A percentile compares a stretch with the other conserved stretches of the same genome.
These are phyloP conservation scores for Zaprionus capensis DNA, from an alignment of 1,140 invertebrate genomes.

Conservation along the genomic window DNA sequence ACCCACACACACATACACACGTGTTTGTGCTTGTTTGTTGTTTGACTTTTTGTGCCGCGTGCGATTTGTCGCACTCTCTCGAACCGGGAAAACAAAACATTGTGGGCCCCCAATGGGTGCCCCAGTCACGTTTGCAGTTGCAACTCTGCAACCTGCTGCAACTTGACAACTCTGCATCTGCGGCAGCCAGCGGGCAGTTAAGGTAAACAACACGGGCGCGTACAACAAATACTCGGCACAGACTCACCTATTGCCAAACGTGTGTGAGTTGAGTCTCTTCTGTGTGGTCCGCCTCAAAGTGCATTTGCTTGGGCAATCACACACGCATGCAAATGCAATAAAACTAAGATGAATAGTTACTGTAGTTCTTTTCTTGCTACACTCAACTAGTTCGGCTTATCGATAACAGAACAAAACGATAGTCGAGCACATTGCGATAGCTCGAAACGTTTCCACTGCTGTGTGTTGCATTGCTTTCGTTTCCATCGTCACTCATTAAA, in stretches of 20 bases:
- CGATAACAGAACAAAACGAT: not conserved
- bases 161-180: conserved; percentile 5
- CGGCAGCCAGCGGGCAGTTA: not conserved
- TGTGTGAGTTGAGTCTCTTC: not conserved
- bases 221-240: conserved; percentile 13
- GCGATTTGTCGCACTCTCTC: conserved; percentile 30
- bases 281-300: not conserved
- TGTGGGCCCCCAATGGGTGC: conserved; percentile 8
- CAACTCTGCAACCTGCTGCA: not conserved
- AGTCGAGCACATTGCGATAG: not conserved
- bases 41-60: not conserved
- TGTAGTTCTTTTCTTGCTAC: too few relatives aligned
- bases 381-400: not conserved
- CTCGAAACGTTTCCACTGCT: too few relatives aligned
- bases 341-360: not conserved
- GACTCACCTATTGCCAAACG: conserved; percentile 10
- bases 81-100: conserved; percentile 26
- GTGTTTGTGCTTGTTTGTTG: not conserved
- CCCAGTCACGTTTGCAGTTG: conserved; percentile 11
- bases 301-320: not conserved
- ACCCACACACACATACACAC: not conserved
- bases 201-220: not conserved
- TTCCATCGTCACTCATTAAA: not conserved
- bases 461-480: not conserved
- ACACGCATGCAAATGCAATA: not conserved